Conservation (phyloP, 2,888 invertebrate species). For the Drosophila buzzatii region DNA sequence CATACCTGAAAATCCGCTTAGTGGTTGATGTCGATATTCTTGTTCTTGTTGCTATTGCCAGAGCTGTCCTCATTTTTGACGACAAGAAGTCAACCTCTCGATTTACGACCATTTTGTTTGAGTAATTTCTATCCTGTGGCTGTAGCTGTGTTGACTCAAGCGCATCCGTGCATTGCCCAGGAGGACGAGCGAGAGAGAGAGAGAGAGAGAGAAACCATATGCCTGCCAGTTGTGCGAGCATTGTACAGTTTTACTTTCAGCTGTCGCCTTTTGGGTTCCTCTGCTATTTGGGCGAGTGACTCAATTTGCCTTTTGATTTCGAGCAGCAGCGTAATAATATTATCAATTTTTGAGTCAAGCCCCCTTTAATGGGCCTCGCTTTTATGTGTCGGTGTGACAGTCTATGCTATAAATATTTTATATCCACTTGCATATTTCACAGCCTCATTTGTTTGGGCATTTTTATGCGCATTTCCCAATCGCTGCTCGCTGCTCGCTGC, state of each 20-base stretch:
- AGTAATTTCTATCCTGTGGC: slow-evolving; percentile 70
- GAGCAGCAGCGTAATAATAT: slow-evolving; percentile 16
- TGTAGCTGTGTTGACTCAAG: slow-evolving; percentile 50
- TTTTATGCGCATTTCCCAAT: slow-evolving; percentile 54
- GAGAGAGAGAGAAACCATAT: slow-evolving; percentile 49
- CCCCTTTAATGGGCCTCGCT: slow-evolving; percentile 23
- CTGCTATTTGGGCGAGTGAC: slow-evolving; percentile 26
- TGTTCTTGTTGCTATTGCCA: slow-evolving; percentile 44
- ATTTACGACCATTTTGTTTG: slow-evolving; percentile 84
- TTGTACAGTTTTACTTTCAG: slow-evolving; percentile 76
- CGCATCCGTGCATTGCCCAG: slow-evolving; percentile 46
- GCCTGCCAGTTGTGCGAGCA: slow-evolving; percentile 57
- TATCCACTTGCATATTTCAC: slow-evolving; percentile 61
- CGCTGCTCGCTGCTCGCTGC: slow-evolving; percentile 20
- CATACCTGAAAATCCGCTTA: slow-evolving; percentile 72
- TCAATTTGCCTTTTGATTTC: slow-evolving; percentile 36
- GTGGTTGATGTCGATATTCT: slow-evolving; percentile 61
- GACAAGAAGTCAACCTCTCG: slow-evolving; percentile 83
- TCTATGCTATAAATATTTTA: slow-evolving; percentile 51
- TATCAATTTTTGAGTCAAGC: slow-evolving; percentile 17
- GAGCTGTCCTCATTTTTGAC: slow-evolving; percentile 69
- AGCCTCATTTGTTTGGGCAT: slow-evolving; percentile 56
- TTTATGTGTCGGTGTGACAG: slow-evolving; percentile 34
- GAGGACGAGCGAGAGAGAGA: slow-evolving; percentile 33
- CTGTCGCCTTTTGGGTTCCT: slow-evolving; percentile 40